A percentile compares a stretch with the other conserved stretches of the same genome.
Conservation (phyloP, 2,888 invertebrate species). For the Gymnocheta viridis region DNA sequence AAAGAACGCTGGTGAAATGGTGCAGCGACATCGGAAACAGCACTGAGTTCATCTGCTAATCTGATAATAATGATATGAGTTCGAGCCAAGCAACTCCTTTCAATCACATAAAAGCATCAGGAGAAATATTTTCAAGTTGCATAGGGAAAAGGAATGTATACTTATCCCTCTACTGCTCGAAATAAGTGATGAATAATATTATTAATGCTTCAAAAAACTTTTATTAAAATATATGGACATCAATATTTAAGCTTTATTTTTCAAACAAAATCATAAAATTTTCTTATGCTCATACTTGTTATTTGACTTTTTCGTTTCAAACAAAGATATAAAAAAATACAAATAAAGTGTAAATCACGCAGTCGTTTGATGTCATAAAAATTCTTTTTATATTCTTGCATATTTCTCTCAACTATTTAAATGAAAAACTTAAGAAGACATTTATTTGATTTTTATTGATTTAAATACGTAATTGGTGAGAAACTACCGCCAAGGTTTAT, state of each 20-base stretch:
- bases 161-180: too few relatives aligned
- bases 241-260: neutral
- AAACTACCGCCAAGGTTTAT: conserved; percentile 58
- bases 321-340: neutral
- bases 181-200: neutral
- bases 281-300: neutral
- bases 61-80: too few relatives aligned
- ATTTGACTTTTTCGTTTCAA: neutral
- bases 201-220: neutral
- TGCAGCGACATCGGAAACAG: too few relatives aligned
- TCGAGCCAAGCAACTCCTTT: too few relatives aligned
- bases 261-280: neutral
- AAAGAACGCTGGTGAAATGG: too few relatives aligned
- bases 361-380: conserved; percentile 20
- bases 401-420: conserved; percentile 7
- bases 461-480: conserved; percentile 58
- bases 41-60: too few relatives aligned
- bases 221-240: neutral
- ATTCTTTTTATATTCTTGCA: neutral
- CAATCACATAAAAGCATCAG: too few relatives aligned
- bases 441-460: conserved; percentile 63
- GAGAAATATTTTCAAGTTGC: too few relatives aligned
- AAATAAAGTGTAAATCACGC: conserved; percentile 33
- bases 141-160: too few relatives aligned
- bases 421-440: conserved; percentile 44